These are phyloP conservation scores for Plutomurus gul DNA, from an alignment of 1,140 invertebrate genomes.

Conservation along the genomic window DNA sequence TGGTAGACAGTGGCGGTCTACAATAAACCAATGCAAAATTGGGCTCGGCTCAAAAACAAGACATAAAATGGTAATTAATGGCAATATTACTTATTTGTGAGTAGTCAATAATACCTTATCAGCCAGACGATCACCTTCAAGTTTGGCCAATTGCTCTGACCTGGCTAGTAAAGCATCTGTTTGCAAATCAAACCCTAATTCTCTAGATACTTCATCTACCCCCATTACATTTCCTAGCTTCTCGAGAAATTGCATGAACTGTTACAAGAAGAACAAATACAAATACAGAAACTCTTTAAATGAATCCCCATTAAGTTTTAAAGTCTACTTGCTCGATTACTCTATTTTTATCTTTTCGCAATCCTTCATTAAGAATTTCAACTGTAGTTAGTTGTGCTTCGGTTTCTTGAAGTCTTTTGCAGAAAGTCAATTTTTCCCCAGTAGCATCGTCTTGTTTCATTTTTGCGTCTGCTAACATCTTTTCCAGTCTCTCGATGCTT, in stretches of 20 bases:
- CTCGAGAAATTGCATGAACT: slow-evolving; percentile 76
- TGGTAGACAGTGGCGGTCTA: slow-evolving; percentile 83
- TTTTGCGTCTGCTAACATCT: slow-evolving; percentile 52
- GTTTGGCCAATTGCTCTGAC: slow-evolving; percentile 74
- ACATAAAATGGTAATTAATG: background rate
- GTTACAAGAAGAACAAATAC: slow-evolving; percentile 35
- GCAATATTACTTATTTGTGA: background rate
- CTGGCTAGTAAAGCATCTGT: slow-evolving; percentile 75
- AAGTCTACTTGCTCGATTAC: slow-evolving; percentile 25
- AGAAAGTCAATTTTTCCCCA: slow-evolving; percentile 69
- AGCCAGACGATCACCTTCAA: slow-evolving; percentile 76
- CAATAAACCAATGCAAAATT: background rate
- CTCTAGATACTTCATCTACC: slow-evolving; percentile 76
- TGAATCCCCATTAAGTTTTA: background rate
- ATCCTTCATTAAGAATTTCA: slow-evolving; percentile 67
- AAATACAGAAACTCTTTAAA: background rate
- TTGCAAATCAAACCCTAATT: slow-evolving; percentile 76
- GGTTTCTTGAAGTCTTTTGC: slow-evolving; percentile 70
- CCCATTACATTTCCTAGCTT: slow-evolving; percentile 71
- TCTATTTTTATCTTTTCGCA: slow-evolving; percentile 68
- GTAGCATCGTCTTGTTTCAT: slow-evolving; percentile 57
- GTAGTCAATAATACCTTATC: slow-evolving; percentile 68
- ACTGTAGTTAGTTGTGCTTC: slow-evolving; percentile 70
- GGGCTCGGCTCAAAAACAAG: too few species aligned
- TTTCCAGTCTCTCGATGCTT: slow-evolving; percentile 57